Evolutionary conservation across 2,888 invertebrate genomes (phyloP), one percentile per base, ranked within the genome.

Genomic region (Nomada goodeniana): DNA sequence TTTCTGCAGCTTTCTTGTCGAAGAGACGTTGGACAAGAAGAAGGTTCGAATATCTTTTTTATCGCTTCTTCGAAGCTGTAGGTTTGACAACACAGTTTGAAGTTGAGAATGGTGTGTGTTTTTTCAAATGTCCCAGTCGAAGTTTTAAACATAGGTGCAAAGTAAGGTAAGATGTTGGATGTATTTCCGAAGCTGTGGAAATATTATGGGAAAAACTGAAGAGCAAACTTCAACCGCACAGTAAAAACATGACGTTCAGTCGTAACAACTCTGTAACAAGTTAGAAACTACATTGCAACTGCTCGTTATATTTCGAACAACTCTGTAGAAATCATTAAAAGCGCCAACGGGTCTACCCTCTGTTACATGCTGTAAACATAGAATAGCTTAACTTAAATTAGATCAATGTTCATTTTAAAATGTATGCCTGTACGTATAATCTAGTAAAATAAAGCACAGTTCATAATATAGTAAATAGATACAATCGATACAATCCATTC

Each of bases 321-420:
- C 67, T 36, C 5, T 18, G n/a, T 53, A 15, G 53, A 53, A 18
- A 53, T 67, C 36, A 52, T 67, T 67, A 36, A 53, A 53, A 67
- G 36, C 11, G 36, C 52, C 0, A 10, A 1, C 53, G 5, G 60
- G 3, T 36, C 11, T 29, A 29, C 29, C 26, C 18, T 29, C 26
- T 59, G 29, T 2, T 2, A 1, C 23, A n/a, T 15, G 18, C 53
- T 67, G 36, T 10, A 53, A 52, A 29, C 13, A 29, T 15, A 52
- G 7, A 3, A 29, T n/a, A 52, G 18, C 18, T 29, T 65, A n/a
- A 26, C n/a, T 65, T 20, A 52, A 29, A 52, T 29, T 29, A 59
- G 18, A 23, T 13, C n/a, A 9, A 5, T 23, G 20, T 26, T 18
- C 47, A 5, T 50, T 18, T 29, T 36, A 36, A 36, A 36, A 36